phyloP scores from a whole-genome alignment of 2,888 invertebrate genomes.

The Gandaritis pyraliata region DNA sequence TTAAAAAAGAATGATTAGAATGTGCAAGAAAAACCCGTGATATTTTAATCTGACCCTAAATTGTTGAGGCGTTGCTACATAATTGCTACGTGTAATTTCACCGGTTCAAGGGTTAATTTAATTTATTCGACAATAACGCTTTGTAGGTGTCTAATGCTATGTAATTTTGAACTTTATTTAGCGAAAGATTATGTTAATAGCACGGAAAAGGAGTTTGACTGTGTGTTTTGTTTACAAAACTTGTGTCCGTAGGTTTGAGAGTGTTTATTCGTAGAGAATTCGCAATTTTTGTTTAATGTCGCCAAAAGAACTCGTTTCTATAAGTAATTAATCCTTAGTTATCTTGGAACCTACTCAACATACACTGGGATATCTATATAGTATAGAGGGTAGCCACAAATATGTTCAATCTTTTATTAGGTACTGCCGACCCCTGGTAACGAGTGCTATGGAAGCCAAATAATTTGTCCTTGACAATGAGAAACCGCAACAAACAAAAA shows the following conservation, averaged over 20 bases:
- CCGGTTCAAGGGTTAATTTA: constrained; percentile 64
- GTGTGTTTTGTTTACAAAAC: background rate
- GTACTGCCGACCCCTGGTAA: too few relatives aligned
- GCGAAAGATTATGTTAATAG: constrained; percentile 17
- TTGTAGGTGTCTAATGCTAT: constrained; percentile 43
- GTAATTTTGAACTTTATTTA: constrained; percentile 34
- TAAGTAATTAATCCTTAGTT: too few relatives aligned
- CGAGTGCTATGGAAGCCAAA: too few relatives aligned
- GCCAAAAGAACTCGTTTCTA: too few relatives aligned
- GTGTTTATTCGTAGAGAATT: too few relatives aligned
- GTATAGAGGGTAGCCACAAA: too few relatives aligned
- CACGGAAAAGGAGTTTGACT: background rate
- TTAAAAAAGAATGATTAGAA: too few relatives aligned
- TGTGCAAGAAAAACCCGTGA: constrained; percentile 15
- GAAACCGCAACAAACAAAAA: too few relatives aligned
- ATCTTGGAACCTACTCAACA: too few relatives aligned
- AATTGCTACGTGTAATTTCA: constrained; percentile 69
- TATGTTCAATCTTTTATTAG: too few relatives aligned
- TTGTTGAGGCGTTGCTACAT: constrained; percentile 53
- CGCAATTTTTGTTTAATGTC: background rate
- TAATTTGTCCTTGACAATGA: too few relatives aligned
- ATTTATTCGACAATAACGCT: constrained; percentile 61
- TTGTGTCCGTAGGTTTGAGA: background rate
- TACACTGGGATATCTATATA: too few relatives aligned
- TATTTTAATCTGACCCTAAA: constrained; percentile 55